Conservation (phyloP, 2,888 invertebrate genomes). For the Tenthredo distinguenda region DNA sequence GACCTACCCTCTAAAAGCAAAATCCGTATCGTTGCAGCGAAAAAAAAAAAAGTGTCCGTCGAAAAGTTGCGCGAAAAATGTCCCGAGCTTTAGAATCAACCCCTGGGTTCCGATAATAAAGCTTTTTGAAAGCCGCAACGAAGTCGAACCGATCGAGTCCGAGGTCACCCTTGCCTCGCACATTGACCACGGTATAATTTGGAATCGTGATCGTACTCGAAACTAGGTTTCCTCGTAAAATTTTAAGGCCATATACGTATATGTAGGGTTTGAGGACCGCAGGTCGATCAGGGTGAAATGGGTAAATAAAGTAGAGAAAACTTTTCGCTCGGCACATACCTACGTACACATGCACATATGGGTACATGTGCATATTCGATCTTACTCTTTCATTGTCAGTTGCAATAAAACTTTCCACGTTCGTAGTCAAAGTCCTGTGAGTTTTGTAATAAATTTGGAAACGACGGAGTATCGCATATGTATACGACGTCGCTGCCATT, state of each 20-base stretch:
- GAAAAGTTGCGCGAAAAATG: no score
- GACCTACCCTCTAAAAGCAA: background rate
- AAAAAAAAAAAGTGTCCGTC: background rate
- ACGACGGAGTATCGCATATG: background rate
- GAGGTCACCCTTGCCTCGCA: background rate
- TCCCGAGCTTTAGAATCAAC: background rate
- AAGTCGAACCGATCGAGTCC: background rate
- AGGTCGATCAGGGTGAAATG: background rate
- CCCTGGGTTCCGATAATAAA: background rate
- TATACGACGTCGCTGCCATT: no score
- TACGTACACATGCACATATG: no score
- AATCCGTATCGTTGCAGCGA: background rate
- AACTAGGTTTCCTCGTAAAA: constrained; percentile 47
- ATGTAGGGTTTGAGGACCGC: background rate
- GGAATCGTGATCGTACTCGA: constrained; percentile 44
- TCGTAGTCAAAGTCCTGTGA: background rate
- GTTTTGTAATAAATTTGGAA: background rate
- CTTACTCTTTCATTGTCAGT: constrained; percentile 52
- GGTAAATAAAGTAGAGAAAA: constrained; percentile 9
- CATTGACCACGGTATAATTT: constrained; percentile 9
- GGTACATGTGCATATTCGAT: constrained; percentile 59
- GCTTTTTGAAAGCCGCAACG: background rate
- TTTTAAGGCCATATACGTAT: background rate
- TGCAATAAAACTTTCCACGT: background rate
- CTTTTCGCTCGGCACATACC: background rate